Conservation (phyloP, 2,888 invertebrate species). For the Lypha dubia region DNA sequence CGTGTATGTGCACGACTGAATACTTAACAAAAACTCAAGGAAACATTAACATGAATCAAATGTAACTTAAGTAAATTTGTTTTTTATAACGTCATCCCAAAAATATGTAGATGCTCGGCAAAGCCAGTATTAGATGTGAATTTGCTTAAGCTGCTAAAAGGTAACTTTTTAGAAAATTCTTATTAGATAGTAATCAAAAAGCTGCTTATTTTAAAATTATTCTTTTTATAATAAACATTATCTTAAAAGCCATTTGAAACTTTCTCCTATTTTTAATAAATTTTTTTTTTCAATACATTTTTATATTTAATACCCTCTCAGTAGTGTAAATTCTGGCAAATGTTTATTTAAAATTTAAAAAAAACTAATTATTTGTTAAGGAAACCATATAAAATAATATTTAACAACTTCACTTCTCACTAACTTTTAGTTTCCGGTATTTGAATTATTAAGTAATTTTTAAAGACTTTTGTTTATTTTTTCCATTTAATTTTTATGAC, state of each 20-base stretch:
- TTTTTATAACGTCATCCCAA: too few relatives aligned
- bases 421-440: constrained; percentile 47
- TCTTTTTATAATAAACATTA: neutral
- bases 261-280: neutral
- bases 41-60: constrained; percentile 18
- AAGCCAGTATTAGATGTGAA: too few relatives aligned
- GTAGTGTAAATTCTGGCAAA: neutral
- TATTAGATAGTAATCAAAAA: neutral
- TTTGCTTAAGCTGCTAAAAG: neutral
- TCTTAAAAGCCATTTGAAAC: too few relatives aligned
- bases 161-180: neutral
- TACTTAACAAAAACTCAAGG: neutral
- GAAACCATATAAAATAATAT: neutral
- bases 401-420: neutral
- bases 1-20: neutral
- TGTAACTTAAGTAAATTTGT: neutral
- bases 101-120: neutral
- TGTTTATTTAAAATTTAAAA: neutral
- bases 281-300: neutral
- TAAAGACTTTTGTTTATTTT: constrained; percentile 31
- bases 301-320: neutral
- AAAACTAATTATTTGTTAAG: constrained; percentile 1
- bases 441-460: constrained; percentile 22
- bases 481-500: constrained; percentile 1
- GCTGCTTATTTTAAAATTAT: too few relatives aligned